Percentiles rank a stretch among this genome's conserved stretches.
Evolutionary conservation across 92 coral and sea anemone species (phyloP).

Genomic region (Pocillopora meandrina): DNA sequence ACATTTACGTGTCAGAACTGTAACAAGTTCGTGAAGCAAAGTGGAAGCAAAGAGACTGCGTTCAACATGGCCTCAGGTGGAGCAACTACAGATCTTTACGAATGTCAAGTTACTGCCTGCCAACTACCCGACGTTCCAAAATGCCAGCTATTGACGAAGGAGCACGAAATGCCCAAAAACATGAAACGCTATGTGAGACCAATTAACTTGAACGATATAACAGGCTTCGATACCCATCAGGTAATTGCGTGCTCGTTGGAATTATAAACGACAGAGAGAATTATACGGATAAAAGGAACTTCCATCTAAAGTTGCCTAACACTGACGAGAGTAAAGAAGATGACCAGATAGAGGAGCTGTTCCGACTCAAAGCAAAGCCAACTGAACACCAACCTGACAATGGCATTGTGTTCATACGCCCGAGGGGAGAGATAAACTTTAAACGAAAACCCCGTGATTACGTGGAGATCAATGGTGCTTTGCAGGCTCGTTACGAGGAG

Average conservation of each 20-base stretch:
- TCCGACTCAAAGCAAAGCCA: constrained; percentile 16
- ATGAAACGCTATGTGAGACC: too few species aligned
- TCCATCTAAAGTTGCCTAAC: too few species aligned
- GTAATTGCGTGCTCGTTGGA: not conserved
- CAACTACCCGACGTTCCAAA: not conserved
- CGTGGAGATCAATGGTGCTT: constrained; percentile 7
- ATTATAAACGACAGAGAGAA: constrained; percentile 9
- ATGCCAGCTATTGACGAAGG: too few species aligned
- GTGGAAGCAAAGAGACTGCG: too few species aligned
- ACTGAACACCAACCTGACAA: constrained; percentile 26
- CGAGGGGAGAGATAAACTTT: not conserved
- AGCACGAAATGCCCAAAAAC: too few species aligned
- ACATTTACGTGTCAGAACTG: too few species aligned
- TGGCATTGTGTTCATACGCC: constrained; percentile 8
- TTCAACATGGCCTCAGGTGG: not conserved
- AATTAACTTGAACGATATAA: constrained; percentile 3
- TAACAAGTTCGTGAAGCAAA: not conserved
- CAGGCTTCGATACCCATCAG: not conserved
- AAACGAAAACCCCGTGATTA: not conserved
- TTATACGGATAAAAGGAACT: too few species aligned
- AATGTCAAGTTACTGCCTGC: not conserved
- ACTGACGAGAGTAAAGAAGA: too few species aligned
- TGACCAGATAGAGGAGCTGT: not conserved
- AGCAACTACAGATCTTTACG: not conserved
- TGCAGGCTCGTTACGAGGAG: not conserved